Evolutionary conservation across 2,797 vertebrate genomes (phyloP), one percentile per base, ranked within the genome.

Genomic region (Tarsius wallacei): DNA sequence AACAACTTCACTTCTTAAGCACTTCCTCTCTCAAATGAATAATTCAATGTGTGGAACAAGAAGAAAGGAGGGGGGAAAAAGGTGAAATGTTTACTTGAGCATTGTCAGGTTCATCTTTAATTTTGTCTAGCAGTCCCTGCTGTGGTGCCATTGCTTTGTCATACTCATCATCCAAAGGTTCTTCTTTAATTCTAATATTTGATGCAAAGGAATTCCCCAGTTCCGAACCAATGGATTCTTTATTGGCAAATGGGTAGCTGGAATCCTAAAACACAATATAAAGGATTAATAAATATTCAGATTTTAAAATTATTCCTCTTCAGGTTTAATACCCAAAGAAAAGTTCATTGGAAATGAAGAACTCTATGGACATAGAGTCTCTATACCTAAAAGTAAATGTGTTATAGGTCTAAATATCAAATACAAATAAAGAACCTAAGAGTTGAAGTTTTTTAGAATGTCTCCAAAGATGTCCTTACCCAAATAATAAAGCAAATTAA

Each of bases 101-200:
- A 91, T 98, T 98, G 94, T 99, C 99, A 70, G 99, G 99, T 98
- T 99, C 99, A 94, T 99, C 99, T 98, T 99, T 99, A 98, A 99
- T 98, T 99, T 98, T 99, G 98, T 99, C 99, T 98, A 99, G 98
- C 42, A 99, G 98, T 98, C 87, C 98, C 73, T 98, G 94, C 74
- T 99, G 99, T 97, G 99, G 99, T 94, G 98, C 98, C 83, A 99
- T 98, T 86, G 99, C 99, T 97, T 99, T 99, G 93, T 99, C 99
- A 98, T 99, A 99, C 98, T 99, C 99, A 97, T 99, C 99, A 94
- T 99, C 99, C 98, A 99, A 98, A 74, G 99, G 99, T 98, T 99
- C 99, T 97, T 99, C 99, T 98, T 99, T 99, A 98, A 99, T 99
- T 97, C 99, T 99, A 98, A 99, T 99, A 98, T 98, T 99, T 98